Evolutionary conservation across 2,113 vertebrate genomes (phyloP).

Genomic region (Arenaria interpres): DNA sequence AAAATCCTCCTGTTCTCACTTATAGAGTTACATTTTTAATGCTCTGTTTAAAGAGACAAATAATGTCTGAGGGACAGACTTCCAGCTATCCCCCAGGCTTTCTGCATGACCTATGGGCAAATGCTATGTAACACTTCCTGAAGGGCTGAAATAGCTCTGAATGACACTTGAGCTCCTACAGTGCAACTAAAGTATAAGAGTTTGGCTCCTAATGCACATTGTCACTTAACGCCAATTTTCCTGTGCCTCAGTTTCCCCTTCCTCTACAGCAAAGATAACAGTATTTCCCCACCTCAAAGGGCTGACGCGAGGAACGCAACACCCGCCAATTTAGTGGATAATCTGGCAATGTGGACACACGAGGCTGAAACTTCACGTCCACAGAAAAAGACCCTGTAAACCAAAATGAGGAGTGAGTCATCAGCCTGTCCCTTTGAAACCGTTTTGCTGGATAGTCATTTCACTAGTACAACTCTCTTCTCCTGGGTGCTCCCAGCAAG

Average conservation of each 20-base stretch:
- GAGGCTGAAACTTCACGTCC: background rate
- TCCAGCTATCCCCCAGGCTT: background rate
- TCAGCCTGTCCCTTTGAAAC: background rate
- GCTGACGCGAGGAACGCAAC: background rate
- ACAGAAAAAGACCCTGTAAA: background rate
- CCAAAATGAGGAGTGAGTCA: background rate
- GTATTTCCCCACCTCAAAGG: background rate
- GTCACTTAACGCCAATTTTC: background rate
- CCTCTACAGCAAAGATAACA: background rate
- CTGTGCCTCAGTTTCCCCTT: background rate
- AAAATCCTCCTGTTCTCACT: background rate
- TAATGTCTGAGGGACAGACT: background rate
- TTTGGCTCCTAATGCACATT: background rate
- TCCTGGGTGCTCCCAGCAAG: constrained; percentile 35
- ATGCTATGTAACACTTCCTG: constrained; percentile 17
- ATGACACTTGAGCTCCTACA: constrained; percentile 2
- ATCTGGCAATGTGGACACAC: background rate
- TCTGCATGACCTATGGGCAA: background rate
- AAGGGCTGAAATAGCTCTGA: constrained; percentile 21
- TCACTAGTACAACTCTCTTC: background rate
- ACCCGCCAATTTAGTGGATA: background rate
- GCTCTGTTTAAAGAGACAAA: background rate
- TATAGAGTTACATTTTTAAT: background rate
- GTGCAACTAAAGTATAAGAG: background rate
- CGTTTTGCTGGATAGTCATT: background rate